A percentile compares a stretch with the other conserved stretches of the same genome.
Conservation (phyloP, 92 coral and sea anemone genomes). For the Siderastrea radians region DNA sequence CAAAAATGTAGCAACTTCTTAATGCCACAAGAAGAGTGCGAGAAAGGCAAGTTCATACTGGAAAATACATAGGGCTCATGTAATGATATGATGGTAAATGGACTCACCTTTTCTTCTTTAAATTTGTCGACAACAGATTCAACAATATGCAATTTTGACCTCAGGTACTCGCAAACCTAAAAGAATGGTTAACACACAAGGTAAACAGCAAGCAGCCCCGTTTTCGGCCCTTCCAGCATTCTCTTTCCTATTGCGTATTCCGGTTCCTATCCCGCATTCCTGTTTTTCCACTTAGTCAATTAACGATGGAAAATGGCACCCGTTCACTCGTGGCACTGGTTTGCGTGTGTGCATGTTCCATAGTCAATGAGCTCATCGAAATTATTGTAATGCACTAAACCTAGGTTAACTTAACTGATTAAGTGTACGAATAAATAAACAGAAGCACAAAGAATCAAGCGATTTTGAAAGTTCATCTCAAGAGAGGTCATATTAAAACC, state of each 20-base stretch:
- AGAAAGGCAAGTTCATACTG: conserved; percentile 17
- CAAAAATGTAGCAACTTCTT: conserved; percentile 11
- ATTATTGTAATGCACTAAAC: conserved; percentile 3
- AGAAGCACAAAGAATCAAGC: conserved; percentile 5
- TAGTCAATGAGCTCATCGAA: conserved; percentile 11
- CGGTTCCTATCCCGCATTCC: conserved; percentile 2
- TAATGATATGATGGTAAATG: conserved; percentile 13
- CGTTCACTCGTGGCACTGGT: conserved; percentile 14
- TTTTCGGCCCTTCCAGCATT: background rate
- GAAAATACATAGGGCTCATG: background rate
- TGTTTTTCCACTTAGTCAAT: conserved; percentile 7
- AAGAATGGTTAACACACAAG: conserved; percentile 16
- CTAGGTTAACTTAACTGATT: background rate
- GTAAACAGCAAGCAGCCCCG: background rate
- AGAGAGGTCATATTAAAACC: too few relatives aligned
- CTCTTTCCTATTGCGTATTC: background rate
- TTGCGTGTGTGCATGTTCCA: conserved; percentile 1
- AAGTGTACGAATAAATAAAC: background rate
- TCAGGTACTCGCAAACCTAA: conserved; percentile 36
- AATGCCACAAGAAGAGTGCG: conserved; percentile 10
- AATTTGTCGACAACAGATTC: conserved; percentile 32
- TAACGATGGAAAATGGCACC: conserved; percentile 2
- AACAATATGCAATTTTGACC: conserved; percentile 41
- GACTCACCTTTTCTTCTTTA: conserved; percentile 34
- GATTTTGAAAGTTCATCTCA: background rate